These are phyloP conservation scores for Therioaphis trifolii DNA, from an alignment of 2,888 invertebrate genomes.

Conservation along the genomic window DNA sequence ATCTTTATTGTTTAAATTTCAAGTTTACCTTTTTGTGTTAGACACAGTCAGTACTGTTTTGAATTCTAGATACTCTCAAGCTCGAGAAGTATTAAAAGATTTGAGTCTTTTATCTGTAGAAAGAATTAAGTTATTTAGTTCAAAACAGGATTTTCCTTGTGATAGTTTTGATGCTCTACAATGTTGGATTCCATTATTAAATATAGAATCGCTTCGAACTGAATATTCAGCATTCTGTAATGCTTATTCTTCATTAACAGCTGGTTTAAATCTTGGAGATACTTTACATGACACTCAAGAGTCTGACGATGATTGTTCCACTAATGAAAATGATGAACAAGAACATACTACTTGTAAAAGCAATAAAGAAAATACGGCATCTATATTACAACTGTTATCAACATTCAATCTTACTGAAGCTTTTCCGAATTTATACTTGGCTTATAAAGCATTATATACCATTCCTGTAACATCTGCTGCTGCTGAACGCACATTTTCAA, in stretches of 20 bases:
- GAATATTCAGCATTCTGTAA: constrained; percentile 18
- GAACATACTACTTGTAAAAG: not conserved
- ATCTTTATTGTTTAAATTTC: constrained; percentile 5
- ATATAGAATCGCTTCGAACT: constrained; percentile 11
- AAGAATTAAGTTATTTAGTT: constrained; percentile 17
- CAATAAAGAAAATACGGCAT: not conserved
- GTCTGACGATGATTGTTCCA: not conserved
- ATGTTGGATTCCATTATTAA: constrained; percentile 9
- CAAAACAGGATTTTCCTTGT: not conserved
- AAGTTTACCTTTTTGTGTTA: not conserved
- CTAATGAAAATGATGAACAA: constrained; percentile 6
- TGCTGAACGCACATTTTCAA: too few species aligned
- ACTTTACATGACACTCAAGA: not conserved
- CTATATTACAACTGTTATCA: constrained; percentile 24
- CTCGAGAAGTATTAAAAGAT: constrained; percentile 9
- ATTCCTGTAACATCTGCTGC: too few species aligned
- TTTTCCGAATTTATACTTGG: constrained; percentile 23
- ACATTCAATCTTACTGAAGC: constrained; percentile 14
- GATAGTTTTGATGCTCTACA: constrained; percentile 4
- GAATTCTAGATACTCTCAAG: constrained; percentile 22
- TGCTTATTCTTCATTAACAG: constrained; percentile 14
- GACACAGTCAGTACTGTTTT: constrained; percentile 14
- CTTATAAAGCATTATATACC: constrained; percentile 34
- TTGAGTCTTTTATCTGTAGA: constrained; percentile 13
- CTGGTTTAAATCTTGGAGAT: constrained; percentile 9